phyloP scores from a whole-genome alignment of 1,140 invertebrate genomes.

The Drosophila tristis region DNA sequence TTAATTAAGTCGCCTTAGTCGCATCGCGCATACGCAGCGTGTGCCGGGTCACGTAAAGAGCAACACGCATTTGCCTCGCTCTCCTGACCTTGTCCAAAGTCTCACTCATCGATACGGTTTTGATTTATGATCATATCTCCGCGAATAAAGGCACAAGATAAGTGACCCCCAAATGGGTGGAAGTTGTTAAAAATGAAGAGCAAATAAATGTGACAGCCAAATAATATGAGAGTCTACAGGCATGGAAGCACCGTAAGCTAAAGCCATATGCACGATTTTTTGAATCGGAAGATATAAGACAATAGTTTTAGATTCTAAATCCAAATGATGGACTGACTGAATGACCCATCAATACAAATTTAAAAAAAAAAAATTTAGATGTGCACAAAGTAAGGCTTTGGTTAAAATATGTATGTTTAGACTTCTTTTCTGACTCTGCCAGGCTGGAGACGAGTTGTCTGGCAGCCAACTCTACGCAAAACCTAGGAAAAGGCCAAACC shows the following conservation, averaged over 20 bases:
- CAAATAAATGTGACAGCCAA: background rate
- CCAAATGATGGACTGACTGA: no score
- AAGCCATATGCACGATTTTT: no score
- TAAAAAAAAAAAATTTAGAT: no score
- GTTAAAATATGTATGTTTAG: no score
- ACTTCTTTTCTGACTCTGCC: background rate
- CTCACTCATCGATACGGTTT: constrained; percentile 30
- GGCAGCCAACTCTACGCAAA: constrained; percentile 23
- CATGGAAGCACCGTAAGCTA: no score
- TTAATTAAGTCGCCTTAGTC: constrained; percentile 65
- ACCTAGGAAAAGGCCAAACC: constrained; percentile 39
- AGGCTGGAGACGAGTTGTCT: constrained; percentile 60
- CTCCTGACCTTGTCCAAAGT: constrained; percentile 44
- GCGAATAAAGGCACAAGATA: background rate
- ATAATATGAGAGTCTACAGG: no score
- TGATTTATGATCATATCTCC: constrained; percentile 28
- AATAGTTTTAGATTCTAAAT: no score
- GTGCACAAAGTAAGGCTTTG: no score
- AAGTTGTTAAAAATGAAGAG: constrained; percentile 6
- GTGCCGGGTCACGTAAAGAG: constrained; percentile 26
- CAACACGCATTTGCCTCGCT: constrained; percentile 21
- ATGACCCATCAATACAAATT: no score
- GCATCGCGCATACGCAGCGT: constrained; percentile 70
- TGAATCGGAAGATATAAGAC: no score
- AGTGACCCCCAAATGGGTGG: constrained; percentile 24